Conservation (phyloP, 2,113 vertebrate genomes). For the Python bivittatus region DNA sequence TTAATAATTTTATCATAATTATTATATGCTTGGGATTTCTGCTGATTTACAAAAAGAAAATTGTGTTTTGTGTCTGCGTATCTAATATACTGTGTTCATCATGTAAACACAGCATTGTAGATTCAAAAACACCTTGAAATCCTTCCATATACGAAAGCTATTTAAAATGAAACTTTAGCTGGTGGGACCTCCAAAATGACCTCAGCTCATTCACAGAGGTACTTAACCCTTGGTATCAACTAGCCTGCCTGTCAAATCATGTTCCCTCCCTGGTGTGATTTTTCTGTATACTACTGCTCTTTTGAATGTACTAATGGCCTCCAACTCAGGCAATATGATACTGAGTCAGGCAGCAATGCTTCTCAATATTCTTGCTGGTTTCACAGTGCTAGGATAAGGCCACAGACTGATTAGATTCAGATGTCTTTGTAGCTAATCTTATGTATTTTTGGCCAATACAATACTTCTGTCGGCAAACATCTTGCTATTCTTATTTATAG, state of each 20-base stretch:
- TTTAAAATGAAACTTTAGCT: background rate
- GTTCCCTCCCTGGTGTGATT: background rate
- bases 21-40: slow-evolving; percentile 41
- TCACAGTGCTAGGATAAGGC: background rate
- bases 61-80: background rate
- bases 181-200: background rate
- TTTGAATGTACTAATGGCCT: background rate
- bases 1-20: slow-evolving; percentile 38
- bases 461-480: background rate
- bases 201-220: background rate
- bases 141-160: background rate
- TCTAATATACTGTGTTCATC: slow-evolving; percentile 6
- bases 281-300: background rate
- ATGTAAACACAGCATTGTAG: background rate
- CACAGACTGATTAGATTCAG: background rate
- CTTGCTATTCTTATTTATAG: slow-evolving; percentile 22
- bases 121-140: background rate
- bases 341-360: no score
- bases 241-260: background rate
- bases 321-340: background rate
- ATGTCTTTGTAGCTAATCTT: background rate
- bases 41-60: slow-evolving; percentile 21
- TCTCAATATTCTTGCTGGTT: background rate
- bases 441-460: background rate
- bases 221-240: background rate